A percentile compares a stretch with the other conserved stretches of the same genome.
Conservation (phyloP, 2,113 vertebrate genomes). For the Spermophilus dauricus region DNA sequence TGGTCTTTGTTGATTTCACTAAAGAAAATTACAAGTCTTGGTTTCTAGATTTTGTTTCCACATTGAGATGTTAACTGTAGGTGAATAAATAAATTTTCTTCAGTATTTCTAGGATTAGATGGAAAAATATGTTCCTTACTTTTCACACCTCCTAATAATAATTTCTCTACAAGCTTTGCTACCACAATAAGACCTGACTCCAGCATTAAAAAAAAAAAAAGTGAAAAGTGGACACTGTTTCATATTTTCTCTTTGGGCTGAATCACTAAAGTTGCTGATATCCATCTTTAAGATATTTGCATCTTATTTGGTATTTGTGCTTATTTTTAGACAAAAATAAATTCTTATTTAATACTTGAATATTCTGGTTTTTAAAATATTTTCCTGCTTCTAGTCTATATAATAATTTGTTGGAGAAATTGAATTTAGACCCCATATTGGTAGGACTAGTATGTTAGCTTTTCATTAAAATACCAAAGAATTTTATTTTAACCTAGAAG, state of each 20-base stretch:
- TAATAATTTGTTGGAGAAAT: background rate
- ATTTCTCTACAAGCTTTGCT: background rate
- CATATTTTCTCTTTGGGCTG: background rate
- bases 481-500: conserved; percentile 35
- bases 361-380: background rate
- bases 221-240: background rate
- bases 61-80: background rate
- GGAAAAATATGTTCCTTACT: background rate
- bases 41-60: conserved; percentile 26
- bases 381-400: conserved; percentile 6
- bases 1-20: conserved; percentile 22
- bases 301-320: background rate
- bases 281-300: background rate
- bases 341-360: background rate
- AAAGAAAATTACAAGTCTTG: conserved; percentile 1
- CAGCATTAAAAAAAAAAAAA: too few species aligned
- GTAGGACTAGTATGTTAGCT: background rate
- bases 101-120: background rate
- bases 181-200: background rate
- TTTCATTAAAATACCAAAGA: background rate
- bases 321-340: conserved; percentile 1
- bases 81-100: background rate
- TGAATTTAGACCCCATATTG: background rate
- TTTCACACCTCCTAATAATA: background rate
- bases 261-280: background rate